These are phyloP conservation scores for Caenorhabditis becei DNA, from an alignment of 2,888 invertebrate genomes.

Conservation along the genomic window DNA sequence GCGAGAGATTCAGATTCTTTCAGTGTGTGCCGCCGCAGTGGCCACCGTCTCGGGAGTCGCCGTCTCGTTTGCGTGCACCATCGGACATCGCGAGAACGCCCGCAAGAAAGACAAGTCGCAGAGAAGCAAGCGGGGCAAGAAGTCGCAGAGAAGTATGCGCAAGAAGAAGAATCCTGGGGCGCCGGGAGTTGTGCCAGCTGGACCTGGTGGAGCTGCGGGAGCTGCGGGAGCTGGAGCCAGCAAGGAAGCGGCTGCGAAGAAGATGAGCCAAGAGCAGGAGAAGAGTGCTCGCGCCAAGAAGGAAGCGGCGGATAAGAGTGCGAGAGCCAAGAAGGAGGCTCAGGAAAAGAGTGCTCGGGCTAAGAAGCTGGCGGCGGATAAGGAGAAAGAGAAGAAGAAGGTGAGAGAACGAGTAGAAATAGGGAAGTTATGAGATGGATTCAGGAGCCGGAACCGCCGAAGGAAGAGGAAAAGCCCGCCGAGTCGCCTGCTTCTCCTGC, in stretches of 20 bases:
- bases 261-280: neutral
- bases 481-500: neutral
- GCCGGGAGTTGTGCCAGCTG: neutral
- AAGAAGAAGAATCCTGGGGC: conserved; percentile 2
- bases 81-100: conserved; percentile 1
- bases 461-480: neutral
- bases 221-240: no score
- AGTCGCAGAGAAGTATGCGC: conserved; percentile 12
- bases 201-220: neutral
- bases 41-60: conserved; percentile 1
- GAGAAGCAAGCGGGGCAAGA: conserved; percentile 3
- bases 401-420: no score
- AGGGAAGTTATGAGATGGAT: no score
- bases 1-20: neutral
- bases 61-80: conserved; percentile 1
- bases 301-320: neutral
- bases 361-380: neutral
- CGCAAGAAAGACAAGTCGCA: conserved; percentile 1
- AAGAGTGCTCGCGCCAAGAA: neutral
- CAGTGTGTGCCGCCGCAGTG: conserved; percentile 1
- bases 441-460: no score
- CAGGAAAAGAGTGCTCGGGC: neutral
- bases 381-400: no score
- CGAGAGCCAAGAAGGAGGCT: neutral
- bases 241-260: neutral